Conservation (phyloP, 2,113 vertebrate species). For the Emydocephalus ijimae region DNA sequence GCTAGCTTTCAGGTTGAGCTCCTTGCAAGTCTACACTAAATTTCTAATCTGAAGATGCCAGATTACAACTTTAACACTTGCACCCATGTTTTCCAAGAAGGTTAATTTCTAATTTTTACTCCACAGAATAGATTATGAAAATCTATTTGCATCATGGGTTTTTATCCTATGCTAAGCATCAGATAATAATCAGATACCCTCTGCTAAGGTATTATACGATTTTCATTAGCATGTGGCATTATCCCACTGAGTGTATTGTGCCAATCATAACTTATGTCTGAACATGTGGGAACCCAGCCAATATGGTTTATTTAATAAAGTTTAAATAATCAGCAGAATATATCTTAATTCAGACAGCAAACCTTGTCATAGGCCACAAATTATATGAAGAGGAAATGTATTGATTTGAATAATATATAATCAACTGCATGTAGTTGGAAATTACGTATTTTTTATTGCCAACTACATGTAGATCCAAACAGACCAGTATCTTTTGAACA, state of each 20-base stretch:
- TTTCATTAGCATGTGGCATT: not conserved
- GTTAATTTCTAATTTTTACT: not conserved
- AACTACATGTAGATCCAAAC: not conserved
- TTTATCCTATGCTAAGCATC: not conserved
- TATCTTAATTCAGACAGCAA: not conserved
- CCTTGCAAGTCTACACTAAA: not conserved
- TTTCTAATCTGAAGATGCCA: not conserved
- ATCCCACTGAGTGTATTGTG: not conserved
- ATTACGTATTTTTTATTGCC: not conserved
- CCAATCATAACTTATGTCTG: not conserved
- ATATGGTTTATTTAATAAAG: not conserved
- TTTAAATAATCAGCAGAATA: not conserved
- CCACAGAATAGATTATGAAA: not conserved
- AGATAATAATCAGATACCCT: too few species aligned
- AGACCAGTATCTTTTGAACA: not conserved
- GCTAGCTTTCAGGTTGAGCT: not conserved
- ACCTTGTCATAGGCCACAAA: not conserved
- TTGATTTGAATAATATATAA: not conserved
- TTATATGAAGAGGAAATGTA: not conserved
- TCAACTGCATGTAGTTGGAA: not conserved
- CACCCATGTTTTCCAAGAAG: not conserved
- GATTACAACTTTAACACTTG: not conserved
- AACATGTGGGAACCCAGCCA: not conserved
- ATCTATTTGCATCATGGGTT: not conserved
- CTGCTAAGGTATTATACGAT: not conserved